These are phyloP conservation scores for Lasioglossum zephyrum DNA, from an alignment of 2,888 invertebrate species.

Conservation along the genomic window DNA sequence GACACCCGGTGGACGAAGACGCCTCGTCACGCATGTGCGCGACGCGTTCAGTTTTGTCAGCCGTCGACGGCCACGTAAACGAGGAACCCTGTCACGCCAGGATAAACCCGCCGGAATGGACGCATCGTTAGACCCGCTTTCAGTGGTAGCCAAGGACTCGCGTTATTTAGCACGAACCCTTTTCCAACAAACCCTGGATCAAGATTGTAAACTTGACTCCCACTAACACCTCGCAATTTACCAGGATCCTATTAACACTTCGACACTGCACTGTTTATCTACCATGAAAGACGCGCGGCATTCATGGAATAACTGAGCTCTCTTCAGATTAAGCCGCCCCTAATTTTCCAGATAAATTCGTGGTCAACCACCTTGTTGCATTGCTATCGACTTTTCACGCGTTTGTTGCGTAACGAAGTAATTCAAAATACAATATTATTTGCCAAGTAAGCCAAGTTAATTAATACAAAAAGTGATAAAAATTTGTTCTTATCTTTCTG, in stretches of 20 bases:
- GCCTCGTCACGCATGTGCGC: background rate
- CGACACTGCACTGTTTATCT: background rate
- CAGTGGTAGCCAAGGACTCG: conserved; percentile 29
- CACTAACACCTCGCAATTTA: background rate
- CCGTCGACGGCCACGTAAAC: conserved; percentile 23
- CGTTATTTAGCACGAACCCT: conserved; percentile 22
- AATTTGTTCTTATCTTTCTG: background rate
- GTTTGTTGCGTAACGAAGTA: background rate
- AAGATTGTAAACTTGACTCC: background rate
- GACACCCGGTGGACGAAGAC: background rate
- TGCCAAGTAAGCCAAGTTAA: background rate
- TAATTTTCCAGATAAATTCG: conserved; percentile 1
- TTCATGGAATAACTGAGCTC: background rate
- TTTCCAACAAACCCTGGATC: background rate
- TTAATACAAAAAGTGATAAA: background rate
- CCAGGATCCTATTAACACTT: background rate
- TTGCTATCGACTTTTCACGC: background rate
- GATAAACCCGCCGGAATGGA: conserved; percentile 31
- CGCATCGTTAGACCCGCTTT: conserved; percentile 48
- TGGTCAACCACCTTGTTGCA: background rate
- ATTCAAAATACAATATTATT: background rate
- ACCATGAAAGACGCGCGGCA: background rate
- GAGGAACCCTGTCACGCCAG: conserved; percentile 46
- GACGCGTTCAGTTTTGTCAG: conserved; percentile 25
- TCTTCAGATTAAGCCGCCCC: background rate